Evolutionary conservation across 2,888 invertebrate genomes (phyloP), one percentile per base, ranked within the genome.

Genomic region (Ophion ellenae): DNA sequence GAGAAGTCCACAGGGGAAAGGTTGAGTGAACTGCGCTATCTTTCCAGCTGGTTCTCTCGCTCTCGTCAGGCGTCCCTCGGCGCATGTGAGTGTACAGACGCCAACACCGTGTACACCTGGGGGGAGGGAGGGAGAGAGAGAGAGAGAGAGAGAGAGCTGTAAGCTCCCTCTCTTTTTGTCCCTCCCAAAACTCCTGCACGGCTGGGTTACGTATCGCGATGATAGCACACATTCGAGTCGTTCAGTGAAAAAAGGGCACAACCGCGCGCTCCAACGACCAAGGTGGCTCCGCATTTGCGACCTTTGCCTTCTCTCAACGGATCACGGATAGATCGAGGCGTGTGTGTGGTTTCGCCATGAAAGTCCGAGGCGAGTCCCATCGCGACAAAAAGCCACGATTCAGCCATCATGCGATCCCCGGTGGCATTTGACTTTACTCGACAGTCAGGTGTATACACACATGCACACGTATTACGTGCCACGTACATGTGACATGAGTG

Each of bases 11-110:
- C 75, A 59, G 78, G 81, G 74, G 57, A 61, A 70, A 80, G 69
- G 73, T 66, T 47, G 70, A 83, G 69, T 63, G 75, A 84, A 83
- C 81, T 70, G 77, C 57, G 85, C 86, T 90, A 90, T 89, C 89
- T 89, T 88, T 61, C 57, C 59, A 67, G 78, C 28, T 69, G 71
- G 87, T 78, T 85, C 84, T 74, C 74, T 67, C 66, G 63, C 61
- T 74, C 67, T 80, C 81, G 74, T 59, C 73, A 73, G 64, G 59
- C 40, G 80, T 66, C 24, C 63, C 69, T 61, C 61, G 24, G 28
- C 2, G 24, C 32, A 14, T 17, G 24, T 61, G n/a, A 63, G 47
- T 45, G 70, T 53, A 57, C 53, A 63, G 20, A 66, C 53, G 67
- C 57, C 71, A 79, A 79, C 66, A 66, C 53, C 53, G 20, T 20